Percentiles rank a stretch among this genome's conserved stretches.
Evolutionary conservation across 1,140 invertebrate species (phyloP).

Genomic region (Tachypleus tridentatus): DNA sequence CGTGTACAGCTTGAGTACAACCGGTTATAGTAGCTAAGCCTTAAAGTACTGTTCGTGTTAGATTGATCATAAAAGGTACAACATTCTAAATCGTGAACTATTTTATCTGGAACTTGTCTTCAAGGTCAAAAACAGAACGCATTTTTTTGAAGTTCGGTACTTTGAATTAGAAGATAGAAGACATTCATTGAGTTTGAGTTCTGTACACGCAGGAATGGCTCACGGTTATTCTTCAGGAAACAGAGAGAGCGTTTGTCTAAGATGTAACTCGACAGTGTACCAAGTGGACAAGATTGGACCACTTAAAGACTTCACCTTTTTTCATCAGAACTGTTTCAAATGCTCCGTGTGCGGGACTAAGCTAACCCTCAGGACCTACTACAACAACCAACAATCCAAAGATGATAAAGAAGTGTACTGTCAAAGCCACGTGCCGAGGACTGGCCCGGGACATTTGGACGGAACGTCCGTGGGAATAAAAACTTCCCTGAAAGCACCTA

Average conservation of each 20-base stretch:
- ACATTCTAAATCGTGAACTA: no score
- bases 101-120: no score
- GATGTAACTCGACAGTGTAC: constrained; percentile 51
- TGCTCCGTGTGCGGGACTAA: constrained; percentile 90
- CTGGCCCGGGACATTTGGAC: constrained; percentile 25
- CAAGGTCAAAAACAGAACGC: no score
- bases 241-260: constrained; percentile 44
- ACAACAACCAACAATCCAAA: constrained; percentile 89
- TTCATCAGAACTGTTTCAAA: constrained; percentile 96
- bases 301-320: constrained; percentile 94
- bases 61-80: no score
- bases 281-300: constrained; percentile 71
- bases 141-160: no score
- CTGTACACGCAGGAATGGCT: no score
- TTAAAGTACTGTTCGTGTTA: no score
- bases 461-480: constrained; percentile 60
- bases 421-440: constrained; percentile 27
- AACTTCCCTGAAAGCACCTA: constrained; percentile 79
- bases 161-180: no score
- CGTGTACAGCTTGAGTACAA: no score
- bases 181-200: no score
- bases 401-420: constrained; percentile 88
- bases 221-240: no score
- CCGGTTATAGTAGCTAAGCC: no score
- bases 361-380: constrained; percentile 95